Base-by-base conservation (phyloP, 2,888 invertebrate species). In the Pyrrhosoma nymphula region DNA sequence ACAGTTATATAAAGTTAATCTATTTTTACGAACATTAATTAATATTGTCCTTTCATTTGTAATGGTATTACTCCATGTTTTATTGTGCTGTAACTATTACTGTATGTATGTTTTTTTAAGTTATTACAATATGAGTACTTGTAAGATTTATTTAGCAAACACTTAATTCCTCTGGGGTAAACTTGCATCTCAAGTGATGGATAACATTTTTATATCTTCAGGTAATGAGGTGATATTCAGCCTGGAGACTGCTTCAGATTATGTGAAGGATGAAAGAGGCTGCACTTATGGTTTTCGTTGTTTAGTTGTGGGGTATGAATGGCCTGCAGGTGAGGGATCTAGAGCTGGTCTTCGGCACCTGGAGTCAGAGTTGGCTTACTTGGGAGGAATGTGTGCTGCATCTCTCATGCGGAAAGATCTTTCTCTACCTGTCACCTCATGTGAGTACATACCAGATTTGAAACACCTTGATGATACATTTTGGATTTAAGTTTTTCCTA, bases 191-290 rank as follows among this genome's bases (percentile, higher is more conserved):
- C 0, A 60, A 35, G 2, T 35, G 23, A 60, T 91, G 39, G 20
- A 60, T 30, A 18, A 30, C 23, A 55, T 39, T 55, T 12, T 75
- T 63, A 12, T 69, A 20, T 63, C 26, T 96, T n/a, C 96, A 97
- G 99, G 99, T 35, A 99, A 99, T 97, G 99, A 99, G 97, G 98
- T 99, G 0, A 98, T 99, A 96, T 99, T 99, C 97, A 99, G 99
- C 0, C 97, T 99, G 96, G 99, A 99, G 97, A 99, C 99, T 0
- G 99, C 99, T 0, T 99, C 99, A 0, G 98, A 99, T 97, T 99
- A 99, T 97, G 98, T 99, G 95, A 99, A 99, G 96, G 99, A 99
- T 97, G 99, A 99, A 96, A 98, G 98, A 96, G 98, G 98, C 0
- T 98, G 98, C 96, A 98, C 98, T 95, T 99, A 98, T 97, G 98